phyloP scores from a whole-genome alignment of 2,797 vertebrate species.

The Bufotes viridis region DNA sequence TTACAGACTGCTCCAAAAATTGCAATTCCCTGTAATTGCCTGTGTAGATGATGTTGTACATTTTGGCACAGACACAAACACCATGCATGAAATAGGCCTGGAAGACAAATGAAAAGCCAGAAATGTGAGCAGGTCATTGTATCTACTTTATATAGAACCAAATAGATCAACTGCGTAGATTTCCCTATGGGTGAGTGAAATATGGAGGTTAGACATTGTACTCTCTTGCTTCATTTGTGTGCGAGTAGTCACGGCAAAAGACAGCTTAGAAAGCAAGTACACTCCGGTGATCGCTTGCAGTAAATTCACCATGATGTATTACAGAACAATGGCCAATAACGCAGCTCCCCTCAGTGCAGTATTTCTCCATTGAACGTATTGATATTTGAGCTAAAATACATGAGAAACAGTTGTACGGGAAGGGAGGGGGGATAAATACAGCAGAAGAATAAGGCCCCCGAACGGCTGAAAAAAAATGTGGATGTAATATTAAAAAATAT shows the following conservation, averaged over 20 bases:
- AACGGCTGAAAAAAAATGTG: conserved; percentile 24
- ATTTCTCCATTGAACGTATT: conserved; percentile 50
- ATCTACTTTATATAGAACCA: neutral
- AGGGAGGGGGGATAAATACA: conserved; percentile 30
- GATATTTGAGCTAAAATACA: conserved; percentile 45
- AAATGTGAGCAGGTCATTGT: neutral
- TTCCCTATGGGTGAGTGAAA: conserved; percentile 44
- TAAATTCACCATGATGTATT: conserved; percentile 61
- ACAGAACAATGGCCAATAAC: conserved; percentile 44
- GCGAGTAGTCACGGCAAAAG: conserved; percentile 51
- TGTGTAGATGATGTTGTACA: too few species aligned
- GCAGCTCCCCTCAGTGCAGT: conserved; percentile 33
- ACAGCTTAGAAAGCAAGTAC: conserved; percentile 52
- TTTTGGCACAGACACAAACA: neutral
- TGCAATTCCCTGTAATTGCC: too few species aligned
- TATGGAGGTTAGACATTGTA: conserved; percentile 32
- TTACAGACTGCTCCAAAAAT: too few species aligned
- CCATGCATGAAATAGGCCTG: neutral
- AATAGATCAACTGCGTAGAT: neutral
- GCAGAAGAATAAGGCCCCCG: conserved; percentile 20
- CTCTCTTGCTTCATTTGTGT: conserved; percentile 54
- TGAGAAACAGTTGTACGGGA: conserved; percentile 7
- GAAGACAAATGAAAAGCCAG: neutral
- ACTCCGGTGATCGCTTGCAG: conserved; percentile 56
- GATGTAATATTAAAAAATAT: conserved; percentile 37